Conservation (phyloP, 2,113 vertebrate genomes). For the Spermophilus dauricus region DNA sequence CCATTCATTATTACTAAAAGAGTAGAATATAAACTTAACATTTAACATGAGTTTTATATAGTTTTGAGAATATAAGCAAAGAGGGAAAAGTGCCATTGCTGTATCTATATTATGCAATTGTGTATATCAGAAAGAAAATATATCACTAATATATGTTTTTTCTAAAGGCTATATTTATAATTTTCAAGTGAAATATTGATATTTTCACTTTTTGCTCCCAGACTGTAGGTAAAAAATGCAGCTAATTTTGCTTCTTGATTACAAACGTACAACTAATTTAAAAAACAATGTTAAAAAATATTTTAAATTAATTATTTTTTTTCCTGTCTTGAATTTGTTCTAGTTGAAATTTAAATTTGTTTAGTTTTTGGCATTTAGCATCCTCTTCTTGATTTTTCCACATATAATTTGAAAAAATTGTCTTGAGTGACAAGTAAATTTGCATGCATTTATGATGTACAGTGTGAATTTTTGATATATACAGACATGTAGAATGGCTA, state of each 20-base stretch:
- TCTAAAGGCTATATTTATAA: not conserved
- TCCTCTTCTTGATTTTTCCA: not conserved
- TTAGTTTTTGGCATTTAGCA: not conserved
- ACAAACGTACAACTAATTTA: not conserved
- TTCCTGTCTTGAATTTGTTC: not conserved
- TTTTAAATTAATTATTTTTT: not conserved
- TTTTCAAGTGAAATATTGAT: not conserved
- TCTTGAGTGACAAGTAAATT: not conserved
- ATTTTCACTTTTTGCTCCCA: not conserved
- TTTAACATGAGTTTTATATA: not conserved
- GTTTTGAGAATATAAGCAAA: not conserved
- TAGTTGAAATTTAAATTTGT: not conserved
- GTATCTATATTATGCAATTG: not conserved
- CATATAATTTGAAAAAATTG: not conserved
- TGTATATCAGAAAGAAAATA: not conserved
- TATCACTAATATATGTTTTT: not conserved
- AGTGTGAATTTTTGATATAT: not conserved
- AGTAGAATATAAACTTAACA: not conserved
- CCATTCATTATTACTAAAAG: constrained; percentile 11
- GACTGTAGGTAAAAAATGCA: not conserved
- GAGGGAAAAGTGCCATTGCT: not conserved
- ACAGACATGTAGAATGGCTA: too few relatives aligned
- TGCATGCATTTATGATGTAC: not conserved
- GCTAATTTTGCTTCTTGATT: not conserved
- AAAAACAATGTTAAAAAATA: not conserved